Conservation (phyloP, 2,888 invertebrate genomes). For the Dynastes hyllus region DNA sequence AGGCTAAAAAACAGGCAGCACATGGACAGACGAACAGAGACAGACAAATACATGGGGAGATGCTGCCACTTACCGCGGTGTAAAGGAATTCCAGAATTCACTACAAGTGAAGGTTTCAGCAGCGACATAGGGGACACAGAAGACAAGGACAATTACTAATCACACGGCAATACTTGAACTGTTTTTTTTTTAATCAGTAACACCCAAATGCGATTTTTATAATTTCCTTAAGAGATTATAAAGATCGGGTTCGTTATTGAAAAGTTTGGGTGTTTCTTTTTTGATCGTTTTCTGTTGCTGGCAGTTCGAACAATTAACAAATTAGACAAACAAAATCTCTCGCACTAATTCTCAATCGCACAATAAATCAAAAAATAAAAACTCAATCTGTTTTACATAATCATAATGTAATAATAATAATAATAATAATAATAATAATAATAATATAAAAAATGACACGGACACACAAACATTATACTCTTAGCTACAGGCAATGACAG, state of each 20-base stretch:
- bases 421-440: conserved; percentile 44
- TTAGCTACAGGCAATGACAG: conserved; percentile 72
- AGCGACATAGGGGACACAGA: conserved; percentile 84
- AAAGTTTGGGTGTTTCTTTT: neutral
- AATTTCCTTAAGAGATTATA: neutral
- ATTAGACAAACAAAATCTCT: conserved; percentile 60
- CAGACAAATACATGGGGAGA: conserved; percentile 70
- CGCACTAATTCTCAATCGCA: conserved; percentile 56
- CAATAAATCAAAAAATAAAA: conserved; percentile 64
- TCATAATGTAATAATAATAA: conserved; percentile 18
- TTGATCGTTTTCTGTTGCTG: conserved; percentile 23
- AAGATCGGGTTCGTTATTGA: neutral
- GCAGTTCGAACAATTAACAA: conserved; percentile 56
- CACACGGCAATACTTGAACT: conserved; percentile 69
- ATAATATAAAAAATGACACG: conserved; percentile 55
- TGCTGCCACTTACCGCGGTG: conserved; percentile 95
- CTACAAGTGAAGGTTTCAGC: conserved; percentile 79
- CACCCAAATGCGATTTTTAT: neutral
- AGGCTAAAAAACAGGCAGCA: conserved; percentile 70
- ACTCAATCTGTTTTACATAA: conserved; percentile 33
- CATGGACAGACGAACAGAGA: conserved; percentile 70
- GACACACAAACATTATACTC: conserved; percentile 64
- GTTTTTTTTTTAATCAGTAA: conserved; percentile 12
- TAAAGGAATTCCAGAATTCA: conserved; percentile 99
- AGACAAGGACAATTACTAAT: conserved; percentile 73